Percentiles rank a stretch among this genome's conserved stretches.
Evolutionary conservation across 2,113 vertebrate species (phyloP).

Genomic region (Edolisoma coerulescens): DNA sequence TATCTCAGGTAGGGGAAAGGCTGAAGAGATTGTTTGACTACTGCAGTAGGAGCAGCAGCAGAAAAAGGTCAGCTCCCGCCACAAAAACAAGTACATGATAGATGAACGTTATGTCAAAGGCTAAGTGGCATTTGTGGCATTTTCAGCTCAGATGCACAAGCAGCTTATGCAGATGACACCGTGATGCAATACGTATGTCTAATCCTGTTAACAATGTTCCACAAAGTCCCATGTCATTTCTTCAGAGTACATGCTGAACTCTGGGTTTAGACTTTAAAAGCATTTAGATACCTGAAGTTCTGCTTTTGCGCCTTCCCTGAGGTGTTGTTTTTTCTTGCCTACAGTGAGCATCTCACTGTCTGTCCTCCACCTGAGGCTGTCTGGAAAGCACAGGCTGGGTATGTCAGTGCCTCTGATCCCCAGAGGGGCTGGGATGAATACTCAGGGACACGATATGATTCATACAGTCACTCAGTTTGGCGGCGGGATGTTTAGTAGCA

Average conservation of each 20-base stretch:
- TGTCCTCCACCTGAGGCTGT: background rate
- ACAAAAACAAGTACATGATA: background rate
- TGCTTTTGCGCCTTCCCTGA: background rate
- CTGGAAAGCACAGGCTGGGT: background rate
- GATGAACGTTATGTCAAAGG: background rate
- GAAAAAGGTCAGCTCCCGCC: background rate
- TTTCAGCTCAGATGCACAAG: background rate
- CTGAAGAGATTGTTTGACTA: background rate
- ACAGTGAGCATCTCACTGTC: background rate
- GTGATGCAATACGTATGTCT: background rate
- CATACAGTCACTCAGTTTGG: background rate
- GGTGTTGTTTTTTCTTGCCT: background rate
- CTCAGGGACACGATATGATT: background rate
- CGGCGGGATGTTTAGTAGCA: background rate
- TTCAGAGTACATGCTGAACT: background rate
- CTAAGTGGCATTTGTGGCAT: background rate
- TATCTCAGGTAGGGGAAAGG: background rate
- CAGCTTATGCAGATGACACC: background rate
- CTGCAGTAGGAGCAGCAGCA: background rate
- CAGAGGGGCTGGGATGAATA: background rate
- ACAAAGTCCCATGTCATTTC: background rate
- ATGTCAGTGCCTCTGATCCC: background rate
- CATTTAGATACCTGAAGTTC: background rate
- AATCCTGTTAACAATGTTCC: background rate
- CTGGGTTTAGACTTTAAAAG: background rate